These are phyloP conservation scores for Chrosomus eos DNA, from an alignment of 2,797 vertebrate species.

Conservation along the genomic window DNA sequence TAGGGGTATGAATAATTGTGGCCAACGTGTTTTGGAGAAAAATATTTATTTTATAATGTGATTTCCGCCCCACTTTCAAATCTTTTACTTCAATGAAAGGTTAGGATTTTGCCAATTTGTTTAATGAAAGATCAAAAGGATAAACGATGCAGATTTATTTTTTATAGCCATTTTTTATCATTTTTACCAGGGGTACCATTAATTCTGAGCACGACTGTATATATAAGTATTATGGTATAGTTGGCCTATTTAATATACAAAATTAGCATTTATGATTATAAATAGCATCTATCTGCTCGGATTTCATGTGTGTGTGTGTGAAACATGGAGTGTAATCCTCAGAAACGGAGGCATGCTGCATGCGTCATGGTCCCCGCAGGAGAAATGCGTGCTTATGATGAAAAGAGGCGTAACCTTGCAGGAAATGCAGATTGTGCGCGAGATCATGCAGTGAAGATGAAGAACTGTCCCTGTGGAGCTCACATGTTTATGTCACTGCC, in stretches of 20 bases:
- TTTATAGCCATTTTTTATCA: too few relatives aligned
- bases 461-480: neutral
- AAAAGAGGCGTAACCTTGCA: constrained; percentile 70
- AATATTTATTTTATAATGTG: too few relatives aligned
- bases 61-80: too few relatives aligned
- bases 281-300: neutral
- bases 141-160: too few relatives aligned
- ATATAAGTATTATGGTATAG: neutral
- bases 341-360: constrained; percentile 9
- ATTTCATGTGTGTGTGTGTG: neutral
- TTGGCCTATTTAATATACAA: neutral
- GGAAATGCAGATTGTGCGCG: constrained; percentile 69
- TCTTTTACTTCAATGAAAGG: too few relatives aligned
- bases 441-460: constrained; percentile 53
- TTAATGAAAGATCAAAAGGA: too few relatives aligned
- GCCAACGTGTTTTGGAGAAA: too few relatives aligned
- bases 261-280: neutral
- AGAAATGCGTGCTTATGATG: constrained; percentile 71
- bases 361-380: constrained; percentile 28
- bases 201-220: too few relatives aligned
- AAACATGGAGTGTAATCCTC: neutral
- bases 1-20: too few relatives aligned
- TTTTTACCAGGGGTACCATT: too few relatives aligned
- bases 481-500: constrained; percentile 6
- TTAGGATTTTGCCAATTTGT: too few relatives aligned